Percentiles rank a stretch among this genome's conserved stretches.
Conservation (phyloP, 2,113 vertebrate genomes). For the Arvicanthis niloticus region DNA sequence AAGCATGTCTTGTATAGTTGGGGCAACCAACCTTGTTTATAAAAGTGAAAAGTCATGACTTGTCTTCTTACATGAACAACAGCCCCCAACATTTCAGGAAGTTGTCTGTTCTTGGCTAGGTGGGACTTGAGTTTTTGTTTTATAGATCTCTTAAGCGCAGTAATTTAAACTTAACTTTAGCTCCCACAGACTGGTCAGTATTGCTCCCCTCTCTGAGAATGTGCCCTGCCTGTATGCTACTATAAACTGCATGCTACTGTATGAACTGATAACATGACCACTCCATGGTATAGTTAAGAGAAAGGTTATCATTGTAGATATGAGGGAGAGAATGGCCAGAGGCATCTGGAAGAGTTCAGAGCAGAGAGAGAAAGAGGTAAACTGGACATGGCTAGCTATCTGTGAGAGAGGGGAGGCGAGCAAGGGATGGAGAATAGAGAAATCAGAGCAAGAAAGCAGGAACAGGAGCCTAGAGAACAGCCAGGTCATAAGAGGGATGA, state of each 20-base stretch:
- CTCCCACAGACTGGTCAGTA: not conserved
- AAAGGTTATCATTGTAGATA: not conserved
- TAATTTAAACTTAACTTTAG: not conserved
- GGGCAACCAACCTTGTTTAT: not conserved
- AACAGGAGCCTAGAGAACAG: not conserved
- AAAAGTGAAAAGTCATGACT: not conserved
- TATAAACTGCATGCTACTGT: not conserved
- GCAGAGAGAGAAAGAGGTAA: not conserved
- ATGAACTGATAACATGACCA: not conserved
- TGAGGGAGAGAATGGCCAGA: not conserved
- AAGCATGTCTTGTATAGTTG: not conserved
- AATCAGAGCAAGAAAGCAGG: not conserved
- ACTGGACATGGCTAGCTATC: not conserved
- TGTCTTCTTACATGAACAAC: not conserved
- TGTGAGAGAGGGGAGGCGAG: not conserved
- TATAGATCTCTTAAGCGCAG: not conserved
- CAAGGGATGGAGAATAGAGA: not conserved
- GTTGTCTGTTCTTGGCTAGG: not conserved
- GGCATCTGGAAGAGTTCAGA: not conserved
- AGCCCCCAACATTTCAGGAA: not conserved
- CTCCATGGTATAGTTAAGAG: not conserved
- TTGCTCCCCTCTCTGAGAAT: not conserved
- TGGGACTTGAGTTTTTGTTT: not conserved
- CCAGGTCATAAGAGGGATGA: not conserved
- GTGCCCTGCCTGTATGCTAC: not conserved